phyloP scores from a whole-genome alignment of 2,797 vertebrate genomes.

The Spinibarbus caldwelli region DNA sequence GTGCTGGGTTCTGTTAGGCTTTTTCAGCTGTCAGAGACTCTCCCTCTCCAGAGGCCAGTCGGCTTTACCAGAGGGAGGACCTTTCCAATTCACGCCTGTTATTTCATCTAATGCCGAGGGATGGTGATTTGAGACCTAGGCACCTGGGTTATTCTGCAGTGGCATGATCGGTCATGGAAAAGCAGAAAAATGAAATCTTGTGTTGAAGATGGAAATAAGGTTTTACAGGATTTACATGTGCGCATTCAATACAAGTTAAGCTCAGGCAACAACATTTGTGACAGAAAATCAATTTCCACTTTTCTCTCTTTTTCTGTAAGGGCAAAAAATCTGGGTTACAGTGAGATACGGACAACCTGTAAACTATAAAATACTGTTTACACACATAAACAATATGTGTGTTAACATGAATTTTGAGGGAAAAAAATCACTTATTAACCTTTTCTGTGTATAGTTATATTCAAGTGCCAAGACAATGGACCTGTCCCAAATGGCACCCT shows the following conservation, averaged over 20 bases:
- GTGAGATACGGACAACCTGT: not conserved
- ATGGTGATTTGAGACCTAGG: conserved; percentile 40
- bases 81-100: conserved; percentile 56
- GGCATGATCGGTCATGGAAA: not conserved
- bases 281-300: not conserved
- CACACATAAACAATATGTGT: not conserved
- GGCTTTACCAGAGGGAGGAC: conserved; percentile 39
- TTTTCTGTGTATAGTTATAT: conserved; percentile 1
- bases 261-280: not conserved
- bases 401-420: too few relatives aligned
- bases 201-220: not conserved
- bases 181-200: not conserved
- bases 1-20: conserved; percentile 46
- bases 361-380: not conserved
- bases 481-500: too few relatives aligned
- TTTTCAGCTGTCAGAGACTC: conserved; percentile 48
- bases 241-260: not conserved
- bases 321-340: not conserved
- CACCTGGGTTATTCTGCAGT: conserved; percentile 4
- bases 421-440: too few relatives aligned
- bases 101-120: conserved; percentile 38
- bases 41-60: conserved; percentile 43
- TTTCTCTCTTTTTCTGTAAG: not conserved
- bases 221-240: not conserved
- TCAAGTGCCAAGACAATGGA: not conserved